Conservation (phyloP, 2,797 vertebrate species). For the Acrossocheilus fasciatus region DNA sequence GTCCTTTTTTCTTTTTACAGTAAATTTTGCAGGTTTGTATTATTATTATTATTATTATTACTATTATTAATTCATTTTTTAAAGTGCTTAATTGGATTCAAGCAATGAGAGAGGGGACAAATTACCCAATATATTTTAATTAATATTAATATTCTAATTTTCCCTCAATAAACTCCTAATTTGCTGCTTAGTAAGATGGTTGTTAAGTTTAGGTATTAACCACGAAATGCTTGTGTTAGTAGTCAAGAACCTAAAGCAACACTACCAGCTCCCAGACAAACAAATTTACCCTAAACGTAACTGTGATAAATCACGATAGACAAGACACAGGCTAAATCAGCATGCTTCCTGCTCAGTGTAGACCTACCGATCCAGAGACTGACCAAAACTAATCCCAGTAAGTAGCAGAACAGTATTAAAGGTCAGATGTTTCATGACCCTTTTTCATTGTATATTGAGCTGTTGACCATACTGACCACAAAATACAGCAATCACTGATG, state of each 20-base stretch:
- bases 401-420: conserved; percentile 20
- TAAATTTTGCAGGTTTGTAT: no score
- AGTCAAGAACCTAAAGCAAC: neutral
- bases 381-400: conserved; percentile 7
- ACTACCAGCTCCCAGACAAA: neutral
- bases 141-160: no score
- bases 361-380: neutral
- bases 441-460: conserved; percentile 12
- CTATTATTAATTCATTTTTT: neutral
- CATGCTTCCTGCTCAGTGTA: neutral
- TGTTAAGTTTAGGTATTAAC: neutral
- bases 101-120: neutral
- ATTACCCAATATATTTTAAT: neutral
- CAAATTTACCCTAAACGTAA: neutral
- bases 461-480: conserved; percentile 19
- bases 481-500: neutral
- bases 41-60: no score
- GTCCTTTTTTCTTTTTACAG: no score
- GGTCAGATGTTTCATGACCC: conserved; percentile 7
- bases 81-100: neutral
- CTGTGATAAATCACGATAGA: neutral
- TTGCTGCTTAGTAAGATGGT: no score
- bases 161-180: no score
- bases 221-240: neutral
- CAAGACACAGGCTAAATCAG: neutral